These are phyloP conservation scores for Nematostella vectensis DNA, from an alignment of 92 coral and sea anemone species.

Conservation along the genomic window DNA sequence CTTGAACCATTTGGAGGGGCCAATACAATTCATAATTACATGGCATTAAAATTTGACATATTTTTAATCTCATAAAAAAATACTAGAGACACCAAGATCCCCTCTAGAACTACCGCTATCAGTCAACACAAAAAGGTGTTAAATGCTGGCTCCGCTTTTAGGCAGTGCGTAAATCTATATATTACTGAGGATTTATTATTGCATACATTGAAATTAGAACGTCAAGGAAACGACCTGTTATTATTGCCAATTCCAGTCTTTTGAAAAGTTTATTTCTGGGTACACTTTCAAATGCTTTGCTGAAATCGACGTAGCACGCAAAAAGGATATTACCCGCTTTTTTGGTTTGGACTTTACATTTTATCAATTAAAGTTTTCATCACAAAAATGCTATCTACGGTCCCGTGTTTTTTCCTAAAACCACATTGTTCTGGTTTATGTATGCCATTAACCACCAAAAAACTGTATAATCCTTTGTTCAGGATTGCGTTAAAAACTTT, in stretches of 20 bases:
- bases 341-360: conserved; percentile 22
- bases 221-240: conserved; percentile 4
- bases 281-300: conserved; percentile 26
- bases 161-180: too few relatives aligned
- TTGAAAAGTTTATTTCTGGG: conserved; percentile 23
- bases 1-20: too few relatives aligned
- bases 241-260: conserved; percentile 13
- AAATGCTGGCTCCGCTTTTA: too few relatives aligned
- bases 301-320: conserved; percentile 32
- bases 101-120: too few relatives aligned
- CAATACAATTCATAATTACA: too few relatives aligned
- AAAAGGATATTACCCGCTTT: conserved; percentile 17
- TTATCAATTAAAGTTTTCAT: conserved; percentile 9
- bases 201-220: conserved; percentile 13
- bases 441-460: conserved; percentile 8
- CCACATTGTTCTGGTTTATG: conserved; percentile 14
- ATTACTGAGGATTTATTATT: too few relatives aligned
- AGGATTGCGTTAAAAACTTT: conserved; percentile 20
- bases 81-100: too few relatives aligned
- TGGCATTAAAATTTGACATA: too few relatives aligned
- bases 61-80: too few relatives aligned
- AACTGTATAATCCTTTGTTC: conserved; percentile 17
- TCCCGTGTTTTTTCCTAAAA: conserved; percentile 14
- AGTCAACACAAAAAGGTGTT: too few relatives aligned
- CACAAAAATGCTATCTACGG: conserved; percentile 4